Evolutionary conservation across 2,888 invertebrate species (phyloP), one percentile per base, ranked within the genome.

Genomic region (Acrobasis suavella): DNA sequence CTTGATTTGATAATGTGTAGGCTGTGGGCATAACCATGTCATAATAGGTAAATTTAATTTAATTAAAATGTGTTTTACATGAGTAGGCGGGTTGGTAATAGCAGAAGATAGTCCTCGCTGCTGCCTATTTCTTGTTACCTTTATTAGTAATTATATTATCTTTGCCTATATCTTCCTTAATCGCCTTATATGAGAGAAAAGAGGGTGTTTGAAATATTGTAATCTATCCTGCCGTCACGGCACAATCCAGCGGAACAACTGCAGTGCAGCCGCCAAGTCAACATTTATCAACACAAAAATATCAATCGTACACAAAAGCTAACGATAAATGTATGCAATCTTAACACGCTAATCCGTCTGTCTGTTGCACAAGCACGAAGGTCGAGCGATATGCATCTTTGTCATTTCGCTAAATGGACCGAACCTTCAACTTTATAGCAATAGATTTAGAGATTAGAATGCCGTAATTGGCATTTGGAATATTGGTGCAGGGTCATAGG

Each of bases 341-440:
- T 50, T 49, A n/a, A 38, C 22, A 49, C 38, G 62, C 16, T 58
- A 58, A 62, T 62, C 62, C 39, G 56, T 42, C 50, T 22, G 56
- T 62, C 50, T 6, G 62, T 62, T 62, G 62, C 62, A 58, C 50
- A 50, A 62, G 9, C 62, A 62, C 58, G 62, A 38, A 39, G 56
- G 56, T 56, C 56, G 22, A 3, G 17, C 42, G 56, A 56, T 56
- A 56, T 56, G 56, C 16, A 61, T 61, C 61, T 54, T 54, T 54
- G 54, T 61, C 61, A 54, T 54, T 61, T 42, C 22, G 12, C n/a
- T 17, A 15, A 38, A 49, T 59, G 37, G n/a, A 60, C 22, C 14
- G 52, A 52, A 54, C 54, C 59, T 59, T 59, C 42, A 42, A 56
- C 56, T 56, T 56, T 56, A 56, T 56, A 9, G 22, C 14, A 2